Conservation (phyloP, 2,113 vertebrate genomes). For the Alouatta palliata region DNA sequence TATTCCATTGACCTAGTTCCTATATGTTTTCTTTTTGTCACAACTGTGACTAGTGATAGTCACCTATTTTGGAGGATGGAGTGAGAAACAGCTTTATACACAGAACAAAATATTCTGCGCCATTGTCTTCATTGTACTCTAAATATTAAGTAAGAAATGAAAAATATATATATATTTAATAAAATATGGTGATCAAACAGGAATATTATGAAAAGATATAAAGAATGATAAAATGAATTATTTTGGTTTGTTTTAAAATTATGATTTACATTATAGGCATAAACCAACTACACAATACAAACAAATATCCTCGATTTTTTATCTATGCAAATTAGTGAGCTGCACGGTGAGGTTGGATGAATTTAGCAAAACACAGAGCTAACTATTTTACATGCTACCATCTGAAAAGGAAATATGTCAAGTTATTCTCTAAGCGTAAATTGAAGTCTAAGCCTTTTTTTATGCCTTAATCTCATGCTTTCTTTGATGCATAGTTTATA, state of each 20-base stretch:
- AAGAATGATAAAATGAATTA: background rate
- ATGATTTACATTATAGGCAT: background rate
- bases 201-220: background rate
- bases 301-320: background rate
- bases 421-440: slow-evolving; percentile 64
- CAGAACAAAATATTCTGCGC: background rate
- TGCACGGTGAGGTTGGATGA: background rate
- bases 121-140: background rate
- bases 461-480: slow-evolving; percentile 50
- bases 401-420: slow-evolving; percentile 59
- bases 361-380: slow-evolving; percentile 15
- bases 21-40: background rate
- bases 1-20: background rate
- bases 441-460: slow-evolving; percentile 34
- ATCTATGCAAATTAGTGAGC: background rate
- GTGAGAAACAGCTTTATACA: background rate
- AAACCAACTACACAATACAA: background rate
- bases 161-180: background rate
- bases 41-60: background rate
- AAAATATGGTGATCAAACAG: background rate
- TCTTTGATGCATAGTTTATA: slow-evolving; percentile 64
- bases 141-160: background rate
- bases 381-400: slow-evolving; percentile 37
- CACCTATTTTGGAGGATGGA: background rate
- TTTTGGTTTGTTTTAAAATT: background rate